phyloP scores from a whole-genome alignment of 2,113 vertebrate genomes.

The Xyrauchen texanus region DNA sequence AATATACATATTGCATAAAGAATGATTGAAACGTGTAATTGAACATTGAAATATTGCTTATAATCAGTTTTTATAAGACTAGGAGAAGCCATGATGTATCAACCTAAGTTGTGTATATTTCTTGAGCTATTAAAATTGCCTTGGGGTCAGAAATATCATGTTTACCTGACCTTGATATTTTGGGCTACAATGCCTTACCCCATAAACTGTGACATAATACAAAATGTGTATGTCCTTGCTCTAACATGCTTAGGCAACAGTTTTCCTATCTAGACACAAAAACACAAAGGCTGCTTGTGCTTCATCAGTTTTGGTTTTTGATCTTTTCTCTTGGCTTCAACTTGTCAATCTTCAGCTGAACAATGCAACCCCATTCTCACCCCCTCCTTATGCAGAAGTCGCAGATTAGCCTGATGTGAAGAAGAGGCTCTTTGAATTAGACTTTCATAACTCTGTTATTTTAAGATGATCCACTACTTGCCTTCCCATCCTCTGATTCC shows the following conservation, averaged over 20 bases:
- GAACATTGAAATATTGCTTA: too few relatives aligned
- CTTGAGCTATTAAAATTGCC: too few relatives aligned
- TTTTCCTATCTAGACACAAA: slow-evolving; percentile 53
- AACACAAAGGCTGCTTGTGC: slow-evolving; percentile 47
- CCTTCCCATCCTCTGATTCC: slow-evolving; percentile 16
- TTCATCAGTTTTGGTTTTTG: slow-evolving; percentile 55
- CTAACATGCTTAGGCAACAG: slow-evolving; percentile 46
- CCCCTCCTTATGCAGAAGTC: slow-evolving; percentile 25
- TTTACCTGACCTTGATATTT: neutral
- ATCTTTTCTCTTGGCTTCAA: slow-evolving; percentile 52
- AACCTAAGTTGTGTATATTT: too few relatives aligned
- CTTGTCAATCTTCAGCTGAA: slow-evolving; percentile 54
- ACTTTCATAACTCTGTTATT: slow-evolving; percentile 48
- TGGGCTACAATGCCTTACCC: neutral
- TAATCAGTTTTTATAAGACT: too few relatives aligned
- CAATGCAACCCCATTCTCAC: slow-evolving; percentile 38
- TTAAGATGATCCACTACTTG: slow-evolving; percentile 38
- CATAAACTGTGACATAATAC: slow-evolving; percentile 23
- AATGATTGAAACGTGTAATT: too few relatives aligned
- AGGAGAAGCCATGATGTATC: too few relatives aligned
- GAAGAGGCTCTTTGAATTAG: slow-evolving; percentile 49
- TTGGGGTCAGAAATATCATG: neutral
- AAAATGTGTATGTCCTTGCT: slow-evolving; percentile 45
- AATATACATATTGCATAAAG: too few relatives aligned
- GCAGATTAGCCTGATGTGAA: slow-evolving; percentile 41